Conservation (phyloP, 1,140 invertebrate species). For the Linepithema humile region DNA sequence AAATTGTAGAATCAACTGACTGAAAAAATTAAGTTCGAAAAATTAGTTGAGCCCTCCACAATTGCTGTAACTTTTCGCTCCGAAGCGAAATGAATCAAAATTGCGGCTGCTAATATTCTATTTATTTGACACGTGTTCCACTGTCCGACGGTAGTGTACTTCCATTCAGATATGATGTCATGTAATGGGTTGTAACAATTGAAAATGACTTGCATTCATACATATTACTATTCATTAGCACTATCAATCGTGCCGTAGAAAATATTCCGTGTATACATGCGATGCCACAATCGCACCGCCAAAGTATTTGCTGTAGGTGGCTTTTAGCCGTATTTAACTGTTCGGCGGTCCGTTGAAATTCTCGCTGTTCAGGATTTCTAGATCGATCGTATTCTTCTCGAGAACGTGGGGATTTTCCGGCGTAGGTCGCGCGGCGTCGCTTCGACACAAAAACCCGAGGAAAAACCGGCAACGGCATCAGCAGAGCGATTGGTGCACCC, state of each 20-base stretch:
- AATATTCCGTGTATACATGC: not conserved
- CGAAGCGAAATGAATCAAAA: too few relatives aligned
- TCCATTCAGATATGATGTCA: not conserved
- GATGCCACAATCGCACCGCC: not conserved
- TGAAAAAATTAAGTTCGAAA: too few relatives aligned
- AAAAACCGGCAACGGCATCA: slow-evolving; percentile 18
- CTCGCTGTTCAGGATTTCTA: not conserved
- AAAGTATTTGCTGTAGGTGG: not conserved
- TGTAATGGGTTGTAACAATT: not conserved
- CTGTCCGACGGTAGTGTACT: too few relatives aligned
- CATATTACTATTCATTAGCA: not conserved
- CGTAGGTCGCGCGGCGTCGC: too few relatives aligned
- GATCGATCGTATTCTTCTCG: not conserved
- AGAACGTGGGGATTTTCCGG: too few relatives aligned
- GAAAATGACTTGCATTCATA: not conserved
- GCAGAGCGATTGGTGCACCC: slow-evolving; percentile 36
- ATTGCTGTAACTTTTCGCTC: too few relatives aligned
- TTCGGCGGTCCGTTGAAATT: not conserved
- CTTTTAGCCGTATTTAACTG: not conserved
- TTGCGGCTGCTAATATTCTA: too few relatives aligned
- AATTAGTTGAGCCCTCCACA: too few relatives aligned
- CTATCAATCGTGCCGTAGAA: not conserved
- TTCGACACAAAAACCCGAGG: slow-evolving; percentile 15
- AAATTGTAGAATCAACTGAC: too few relatives aligned
- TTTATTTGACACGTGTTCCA: too few relatives aligned